These are phyloP conservation scores for Pollachius pollachius DNA, from an alignment of 2,113 vertebrate species.

Conservation along the genomic window DNA sequence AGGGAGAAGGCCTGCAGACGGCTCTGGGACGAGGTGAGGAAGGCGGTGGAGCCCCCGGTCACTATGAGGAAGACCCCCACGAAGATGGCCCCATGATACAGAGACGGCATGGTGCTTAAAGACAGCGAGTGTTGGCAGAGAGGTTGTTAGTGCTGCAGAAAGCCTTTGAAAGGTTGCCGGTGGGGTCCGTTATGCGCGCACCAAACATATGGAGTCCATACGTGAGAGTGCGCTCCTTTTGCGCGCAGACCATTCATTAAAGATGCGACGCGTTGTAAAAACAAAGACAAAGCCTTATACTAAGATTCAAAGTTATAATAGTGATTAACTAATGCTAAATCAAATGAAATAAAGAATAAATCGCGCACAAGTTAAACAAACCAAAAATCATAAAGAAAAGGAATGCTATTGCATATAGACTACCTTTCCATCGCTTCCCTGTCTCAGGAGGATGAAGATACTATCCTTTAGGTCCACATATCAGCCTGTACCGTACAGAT, in stretches of 20 bases:
- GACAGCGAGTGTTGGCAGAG: slow-evolving; percentile 13
- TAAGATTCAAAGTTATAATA: too few relatives aligned
- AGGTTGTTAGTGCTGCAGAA: slow-evolving; percentile 22
- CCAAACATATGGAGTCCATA: slow-evolving; percentile 11
- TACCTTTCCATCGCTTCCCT: slow-evolving; percentile 18
- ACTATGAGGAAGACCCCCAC: slow-evolving; percentile 76
- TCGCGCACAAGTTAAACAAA: background rate
- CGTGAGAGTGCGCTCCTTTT: slow-evolving; percentile 27
- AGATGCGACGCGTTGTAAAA: background rate
- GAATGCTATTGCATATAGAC: slow-evolving; percentile 3
- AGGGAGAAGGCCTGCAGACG: slow-evolving; percentile 77
- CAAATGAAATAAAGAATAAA: background rate
- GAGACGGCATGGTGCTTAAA: slow-evolving; percentile 70
- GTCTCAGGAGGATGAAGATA: slow-evolving; percentile 10
- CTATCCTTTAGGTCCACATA: too few relatives aligned
- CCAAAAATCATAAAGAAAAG: slow-evolving; percentile 22
- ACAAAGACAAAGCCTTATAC: too few relatives aligned
- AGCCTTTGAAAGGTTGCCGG: slow-evolving; percentile 4
- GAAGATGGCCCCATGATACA: slow-evolving; percentile 77
- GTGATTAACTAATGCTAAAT: slow-evolving; percentile 6
- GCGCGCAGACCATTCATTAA: background rate
- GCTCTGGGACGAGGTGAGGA: slow-evolving; percentile 69
- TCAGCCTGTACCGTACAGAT: too few relatives aligned
- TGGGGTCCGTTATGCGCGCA: slow-evolving; percentile 37
- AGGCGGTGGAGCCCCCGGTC: slow-evolving; percentile 77